Evolutionary conservation across 2,113 vertebrate species (phyloP).

Genomic region (Lasiurus cinereus): DNA sequence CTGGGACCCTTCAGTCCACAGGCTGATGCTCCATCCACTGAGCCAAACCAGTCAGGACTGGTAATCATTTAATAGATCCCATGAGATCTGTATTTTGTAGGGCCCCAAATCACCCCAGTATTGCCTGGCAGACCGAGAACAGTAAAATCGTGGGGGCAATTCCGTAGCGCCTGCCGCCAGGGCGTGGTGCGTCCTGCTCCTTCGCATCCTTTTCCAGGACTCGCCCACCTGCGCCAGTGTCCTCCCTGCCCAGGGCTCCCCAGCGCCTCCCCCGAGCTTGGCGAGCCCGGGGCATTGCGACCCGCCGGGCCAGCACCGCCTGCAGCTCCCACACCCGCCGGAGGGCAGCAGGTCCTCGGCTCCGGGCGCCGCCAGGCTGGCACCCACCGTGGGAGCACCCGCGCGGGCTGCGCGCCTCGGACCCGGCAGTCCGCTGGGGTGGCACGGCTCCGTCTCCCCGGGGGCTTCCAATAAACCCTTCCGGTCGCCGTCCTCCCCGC

Average conservation of each 20-base stretch:
- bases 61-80: background rate
- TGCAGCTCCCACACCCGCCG: accelerated
- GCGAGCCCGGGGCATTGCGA: accelerated
- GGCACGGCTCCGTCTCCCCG: accelerated
- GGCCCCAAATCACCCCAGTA: background rate
- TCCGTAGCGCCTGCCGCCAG: background rate
- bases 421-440: background rate
- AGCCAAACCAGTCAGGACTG: no score
- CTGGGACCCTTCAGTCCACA: no score
- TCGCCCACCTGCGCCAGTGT: accelerated
- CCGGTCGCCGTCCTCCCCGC: background rate
- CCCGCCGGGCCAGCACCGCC: background rate
- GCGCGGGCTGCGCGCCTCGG: accelerated
- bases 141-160: background rate
- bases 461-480: background rate
- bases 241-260: background rate
- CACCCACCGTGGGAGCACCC: accelerated
- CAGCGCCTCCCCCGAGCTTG: accelerated
- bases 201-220: background rate
- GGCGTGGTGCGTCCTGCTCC: background rate
- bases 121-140: background rate
- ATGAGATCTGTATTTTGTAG: background rate
- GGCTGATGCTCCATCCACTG: no score
- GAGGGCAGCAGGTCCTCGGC: accelerated
- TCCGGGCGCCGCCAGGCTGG: accelerated